Evolutionary conservation across 2,797 vertebrate species (phyloP).

Genomic region (Phrynocephalus forsythii): DNA sequence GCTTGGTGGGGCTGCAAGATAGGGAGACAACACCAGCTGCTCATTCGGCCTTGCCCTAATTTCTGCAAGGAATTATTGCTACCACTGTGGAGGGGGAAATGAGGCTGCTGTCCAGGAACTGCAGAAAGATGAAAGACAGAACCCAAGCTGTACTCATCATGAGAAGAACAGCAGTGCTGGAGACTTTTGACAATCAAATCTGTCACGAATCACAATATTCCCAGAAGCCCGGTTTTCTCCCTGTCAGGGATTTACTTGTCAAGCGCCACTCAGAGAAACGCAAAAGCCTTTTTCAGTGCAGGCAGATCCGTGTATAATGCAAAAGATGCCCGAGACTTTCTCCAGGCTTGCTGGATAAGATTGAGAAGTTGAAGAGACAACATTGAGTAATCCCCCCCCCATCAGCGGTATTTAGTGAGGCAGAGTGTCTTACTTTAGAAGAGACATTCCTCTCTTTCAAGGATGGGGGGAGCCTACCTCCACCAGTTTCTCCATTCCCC

Average conservation of each 20-base stretch:
- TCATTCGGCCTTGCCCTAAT: not conserved
- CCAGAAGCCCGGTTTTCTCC: not conserved
- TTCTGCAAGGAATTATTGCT: not conserved
- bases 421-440: too few species aligned
- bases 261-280: not conserved
- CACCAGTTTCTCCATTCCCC: too few species aligned
- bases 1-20: not conserved
- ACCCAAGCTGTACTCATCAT: not conserved
- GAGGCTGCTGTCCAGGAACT: not conserved
- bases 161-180: not conserved
- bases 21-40: not conserved
- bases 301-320: not conserved
- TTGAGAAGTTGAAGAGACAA: not conserved
- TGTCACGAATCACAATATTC: constrained; percentile 1
- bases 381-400: too few species aligned
- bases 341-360: not conserved
- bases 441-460: too few species aligned
- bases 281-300: not conserved
- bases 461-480: too few species aligned
- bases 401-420: too few species aligned
- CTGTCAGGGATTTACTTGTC: not conserved
- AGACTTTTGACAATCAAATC: not conserved
- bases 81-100: not conserved
- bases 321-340: not conserved
- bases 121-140: not conserved